These are phyloP conservation scores for Cantharis lateralis DNA, from an alignment of 2,888 invertebrate species.

Conservation along the genomic window DNA sequence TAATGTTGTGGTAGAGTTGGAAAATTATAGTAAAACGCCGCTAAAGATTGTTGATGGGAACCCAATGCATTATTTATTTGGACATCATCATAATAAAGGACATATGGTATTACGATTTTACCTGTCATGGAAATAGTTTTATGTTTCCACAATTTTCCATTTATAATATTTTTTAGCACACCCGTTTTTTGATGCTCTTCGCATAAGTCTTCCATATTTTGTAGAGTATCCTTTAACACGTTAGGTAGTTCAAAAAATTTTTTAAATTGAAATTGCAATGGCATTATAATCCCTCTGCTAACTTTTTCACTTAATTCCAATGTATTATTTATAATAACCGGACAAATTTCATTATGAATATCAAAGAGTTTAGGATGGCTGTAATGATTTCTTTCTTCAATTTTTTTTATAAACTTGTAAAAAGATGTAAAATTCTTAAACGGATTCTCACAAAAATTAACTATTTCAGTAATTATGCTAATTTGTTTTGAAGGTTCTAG, in stretches of 20 bases:
- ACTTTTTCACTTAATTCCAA: not conserved
- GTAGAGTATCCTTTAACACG: not conserved
- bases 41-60: not conserved
- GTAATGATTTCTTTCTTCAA: not conserved
- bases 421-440: not conserved
- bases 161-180: not conserved
- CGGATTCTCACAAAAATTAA: not conserved
- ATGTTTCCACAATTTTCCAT: not conserved
- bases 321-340: not conserved
- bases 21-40: not conserved
- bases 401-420: not conserved
- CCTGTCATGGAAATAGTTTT: not conserved
- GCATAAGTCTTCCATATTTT: not conserved
- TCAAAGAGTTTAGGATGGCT: not conserved
- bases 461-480: not conserved
- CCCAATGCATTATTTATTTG: not conserved
- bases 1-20: not conserved
- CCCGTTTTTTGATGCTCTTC: not conserved
- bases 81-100: not conserved
- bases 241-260: not conserved
- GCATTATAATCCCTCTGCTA: not conserved
- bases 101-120: not conserved
- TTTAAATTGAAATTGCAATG: not conserved
- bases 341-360: not conserved
- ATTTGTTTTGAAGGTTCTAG: not conserved